phyloP scores from a whole-genome alignment of 2,888 invertebrate species.

The Drosophila nigritarsus region DNA sequence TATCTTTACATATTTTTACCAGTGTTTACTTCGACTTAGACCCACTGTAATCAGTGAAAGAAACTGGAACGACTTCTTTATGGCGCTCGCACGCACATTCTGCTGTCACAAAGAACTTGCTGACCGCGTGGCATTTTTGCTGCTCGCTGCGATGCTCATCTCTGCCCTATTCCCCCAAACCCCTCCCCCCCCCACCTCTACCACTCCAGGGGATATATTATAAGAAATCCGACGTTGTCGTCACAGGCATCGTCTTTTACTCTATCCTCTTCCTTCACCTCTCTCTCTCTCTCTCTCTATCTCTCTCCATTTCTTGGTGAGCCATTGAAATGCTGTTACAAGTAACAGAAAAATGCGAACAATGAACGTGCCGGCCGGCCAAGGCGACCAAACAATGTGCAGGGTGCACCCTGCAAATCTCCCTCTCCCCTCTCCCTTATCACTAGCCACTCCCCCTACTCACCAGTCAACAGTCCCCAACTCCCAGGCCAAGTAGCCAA shows the following conservation, averaged over 20 bases:
- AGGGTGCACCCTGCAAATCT: conserved; percentile 35
- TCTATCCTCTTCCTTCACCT: conserved; percentile 20
- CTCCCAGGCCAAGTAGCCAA: conserved; percentile 23
- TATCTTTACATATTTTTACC: not conserved
- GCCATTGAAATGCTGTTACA: conserved; percentile 77
- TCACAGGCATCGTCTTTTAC: conserved; percentile 21
- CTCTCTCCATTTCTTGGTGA: conserved; percentile 6
- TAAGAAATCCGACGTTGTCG: conserved; percentile 65
- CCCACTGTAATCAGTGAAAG: conserved; percentile 27
- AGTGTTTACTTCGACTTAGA: not conserved
- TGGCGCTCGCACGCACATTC: conserved; percentile 53
- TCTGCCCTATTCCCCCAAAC: not conserved
- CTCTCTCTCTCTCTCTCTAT: not conserved
- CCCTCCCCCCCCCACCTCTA: not conserved
- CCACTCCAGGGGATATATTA: conserved; percentile 25
- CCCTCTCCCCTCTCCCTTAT: not conserved
- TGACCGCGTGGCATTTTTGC: conserved; percentile 74
- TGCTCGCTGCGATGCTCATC: conserved; percentile 32
- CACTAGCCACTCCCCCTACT: not conserved
- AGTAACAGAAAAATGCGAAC: conserved; percentile 76
- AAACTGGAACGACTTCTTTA: conserved; percentile 42
- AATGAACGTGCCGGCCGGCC: conserved; percentile 59
- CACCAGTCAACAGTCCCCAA: not conserved
- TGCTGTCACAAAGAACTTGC: conserved; percentile 76
- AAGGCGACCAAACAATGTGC: conserved; percentile 58